phyloP scores from a whole-genome alignment of 1,140 invertebrate genomes.

The Scaptomyza graminum region DNA sequence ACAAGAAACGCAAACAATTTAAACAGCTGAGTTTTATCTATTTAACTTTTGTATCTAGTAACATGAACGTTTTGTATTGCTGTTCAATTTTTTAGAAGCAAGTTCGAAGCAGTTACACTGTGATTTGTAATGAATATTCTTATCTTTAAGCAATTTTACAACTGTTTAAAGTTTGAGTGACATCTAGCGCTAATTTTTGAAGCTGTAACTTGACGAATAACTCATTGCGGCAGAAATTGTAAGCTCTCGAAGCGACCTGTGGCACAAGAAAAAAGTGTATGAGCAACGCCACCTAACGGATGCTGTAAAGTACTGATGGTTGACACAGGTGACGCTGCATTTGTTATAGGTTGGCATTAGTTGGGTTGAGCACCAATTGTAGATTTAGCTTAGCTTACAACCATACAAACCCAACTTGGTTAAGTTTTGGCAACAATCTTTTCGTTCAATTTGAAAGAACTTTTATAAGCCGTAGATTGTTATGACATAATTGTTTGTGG shows the following conservation, averaged over 20 bases:
- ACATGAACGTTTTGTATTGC: not conserved
- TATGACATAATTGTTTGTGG: not conserved
- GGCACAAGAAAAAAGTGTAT: too few relatives aligned
- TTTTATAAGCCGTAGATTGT: not conserved
- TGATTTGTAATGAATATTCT: too few relatives aligned
- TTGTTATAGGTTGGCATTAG: not conserved
- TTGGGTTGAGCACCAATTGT: not conserved
- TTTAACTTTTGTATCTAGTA: not conserved
- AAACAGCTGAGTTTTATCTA: not conserved
- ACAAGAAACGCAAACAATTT: not conserved
- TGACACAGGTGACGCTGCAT: not conserved
- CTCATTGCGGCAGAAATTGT: too few relatives aligned
- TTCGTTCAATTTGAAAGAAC: not conserved
- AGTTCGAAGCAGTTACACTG: not conserved
- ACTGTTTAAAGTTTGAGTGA: not conserved
- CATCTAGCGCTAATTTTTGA: not conserved
- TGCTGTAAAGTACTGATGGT: too few relatives aligned
- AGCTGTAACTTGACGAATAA: too few relatives aligned
- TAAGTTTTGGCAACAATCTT: not conserved
- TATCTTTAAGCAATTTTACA: too few relatives aligned
- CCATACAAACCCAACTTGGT: not conserved
- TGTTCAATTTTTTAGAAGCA: not conserved
- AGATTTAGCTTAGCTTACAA: not conserved
- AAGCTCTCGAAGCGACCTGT: too few relatives aligned
- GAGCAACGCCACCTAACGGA: not conserved